Conservation (phyloP, 2,797 vertebrate genomes). For the Moxostoma hubbsi region DNA sequence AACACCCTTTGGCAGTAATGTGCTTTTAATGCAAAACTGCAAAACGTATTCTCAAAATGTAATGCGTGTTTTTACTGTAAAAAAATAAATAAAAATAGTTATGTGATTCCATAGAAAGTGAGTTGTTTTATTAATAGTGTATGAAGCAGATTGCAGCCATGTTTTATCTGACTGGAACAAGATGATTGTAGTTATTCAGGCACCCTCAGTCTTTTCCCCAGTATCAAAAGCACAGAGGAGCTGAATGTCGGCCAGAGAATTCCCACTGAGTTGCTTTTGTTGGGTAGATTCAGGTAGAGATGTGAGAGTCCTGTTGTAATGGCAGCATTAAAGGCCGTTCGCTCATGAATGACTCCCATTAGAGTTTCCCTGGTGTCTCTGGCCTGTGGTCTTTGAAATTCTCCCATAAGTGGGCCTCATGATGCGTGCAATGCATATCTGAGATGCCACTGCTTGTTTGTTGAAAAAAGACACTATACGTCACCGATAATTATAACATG, state of each 20-base stretch:
- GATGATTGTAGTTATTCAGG: background rate
- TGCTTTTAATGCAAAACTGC: background rate
- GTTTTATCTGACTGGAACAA: constrained; percentile 17
- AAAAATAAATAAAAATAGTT: background rate
- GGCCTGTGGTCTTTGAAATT: constrained; percentile 14
- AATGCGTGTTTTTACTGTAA: background rate
- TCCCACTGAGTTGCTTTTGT: constrained; percentile 36
- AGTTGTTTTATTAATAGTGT: background rate
- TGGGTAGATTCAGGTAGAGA: constrained; percentile 45
- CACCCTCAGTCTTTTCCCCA: background rate
- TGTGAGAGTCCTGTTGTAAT: constrained; percentile 42
- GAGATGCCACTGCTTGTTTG: constrained; percentile 14
- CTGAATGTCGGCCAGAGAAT: constrained; percentile 50
- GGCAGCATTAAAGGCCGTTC: constrained; percentile 26
- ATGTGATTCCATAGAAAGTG: background rate
- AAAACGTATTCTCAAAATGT: background rate
- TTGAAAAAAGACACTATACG: constrained; percentile 10
- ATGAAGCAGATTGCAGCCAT: background rate
- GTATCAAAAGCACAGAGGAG: constrained; percentile 5
- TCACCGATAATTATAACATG: constrained; percentile 13
- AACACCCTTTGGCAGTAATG: background rate
- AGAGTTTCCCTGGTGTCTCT: constrained; percentile 29
- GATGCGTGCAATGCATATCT: constrained; percentile 12
- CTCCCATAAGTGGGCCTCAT: constrained; percentile 10
- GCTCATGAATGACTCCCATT: constrained; percentile 38